phyloP scores from a whole-genome alignment of 2,888 invertebrate genomes.

The Allacma fusca region DNA sequence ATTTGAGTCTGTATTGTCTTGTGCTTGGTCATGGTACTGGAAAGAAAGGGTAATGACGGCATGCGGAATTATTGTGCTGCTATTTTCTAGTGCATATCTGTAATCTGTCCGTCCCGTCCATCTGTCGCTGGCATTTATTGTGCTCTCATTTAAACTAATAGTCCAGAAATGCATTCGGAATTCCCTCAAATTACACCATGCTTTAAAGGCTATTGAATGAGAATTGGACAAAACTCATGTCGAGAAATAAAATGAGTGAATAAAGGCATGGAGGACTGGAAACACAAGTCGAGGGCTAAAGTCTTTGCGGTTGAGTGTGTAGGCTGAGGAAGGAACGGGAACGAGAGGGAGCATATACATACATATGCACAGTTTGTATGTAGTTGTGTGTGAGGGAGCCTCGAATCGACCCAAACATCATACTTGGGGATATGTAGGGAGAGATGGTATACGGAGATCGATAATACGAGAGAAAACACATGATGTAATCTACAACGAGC shows the following conservation, averaged over 20 bases:
- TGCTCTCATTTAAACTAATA: too few species aligned
- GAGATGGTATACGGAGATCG: slow-evolving; percentile 13
- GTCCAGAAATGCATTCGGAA: too few species aligned
- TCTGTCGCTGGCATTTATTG: too few species aligned
- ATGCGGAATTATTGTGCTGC: too few species aligned
- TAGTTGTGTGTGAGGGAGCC: neutral
- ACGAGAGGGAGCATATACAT: neutral
- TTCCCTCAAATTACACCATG: too few species aligned
- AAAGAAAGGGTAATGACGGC: too few species aligned
- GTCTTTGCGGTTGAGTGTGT: slow-evolving; percentile 2
- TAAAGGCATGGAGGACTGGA: neutral
- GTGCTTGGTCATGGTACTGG: too few species aligned
- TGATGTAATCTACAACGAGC: slow-evolving; percentile 20
- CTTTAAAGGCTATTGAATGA: too few species aligned
- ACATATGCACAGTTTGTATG: neutral
- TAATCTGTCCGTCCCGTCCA: too few species aligned
- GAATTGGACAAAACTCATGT: neutral
- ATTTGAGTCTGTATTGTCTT: too few species aligned
- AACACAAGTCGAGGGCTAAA: neutral
- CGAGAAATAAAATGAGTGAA: neutral
- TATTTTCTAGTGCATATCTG: too few species aligned
- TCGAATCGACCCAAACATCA: neutral
- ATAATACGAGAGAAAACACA: slow-evolving; percentile 25
- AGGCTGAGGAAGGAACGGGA: slow-evolving; percentile 1
- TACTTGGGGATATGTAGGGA: neutral